Percentiles rank a stretch among this genome's conserved stretches.
These are phyloP conservation scores for Falco concolor DNA, from an alignment of 2,797 vertebrate genomes.

Conservation along the genomic window DNA sequence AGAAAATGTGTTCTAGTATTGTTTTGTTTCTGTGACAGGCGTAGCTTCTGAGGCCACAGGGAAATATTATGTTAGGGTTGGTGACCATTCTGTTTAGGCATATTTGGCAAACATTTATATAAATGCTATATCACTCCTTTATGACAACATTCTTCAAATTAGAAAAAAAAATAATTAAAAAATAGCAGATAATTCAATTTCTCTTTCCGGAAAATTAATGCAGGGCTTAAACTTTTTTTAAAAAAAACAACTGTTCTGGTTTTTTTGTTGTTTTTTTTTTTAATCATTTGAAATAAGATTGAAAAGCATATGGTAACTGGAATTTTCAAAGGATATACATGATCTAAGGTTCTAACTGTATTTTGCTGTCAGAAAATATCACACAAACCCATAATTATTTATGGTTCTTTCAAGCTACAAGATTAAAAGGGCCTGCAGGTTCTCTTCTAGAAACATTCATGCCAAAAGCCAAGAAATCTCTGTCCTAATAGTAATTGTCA, in stretches of 20 bases:
- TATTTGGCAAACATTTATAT: neutral
- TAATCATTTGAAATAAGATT: neutral
- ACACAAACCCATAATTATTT: neutral
- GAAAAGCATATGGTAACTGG: neutral
- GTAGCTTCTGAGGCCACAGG: neutral
- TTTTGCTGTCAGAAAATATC: neutral
- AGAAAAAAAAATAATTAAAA: neutral
- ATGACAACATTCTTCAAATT: neutral
- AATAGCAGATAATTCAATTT: neutral
- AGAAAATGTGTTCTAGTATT: neutral
- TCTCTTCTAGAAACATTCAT: neutral
- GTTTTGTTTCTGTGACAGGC: neutral
- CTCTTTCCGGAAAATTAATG: neutral
- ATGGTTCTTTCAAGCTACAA: neutral
- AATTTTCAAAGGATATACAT: neutral
- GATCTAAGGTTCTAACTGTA: neutral
- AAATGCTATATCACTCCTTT: neutral
- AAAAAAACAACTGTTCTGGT: neutral
- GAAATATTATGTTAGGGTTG: neutral
- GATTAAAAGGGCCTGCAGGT: neutral
- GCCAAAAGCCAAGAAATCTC: neutral
- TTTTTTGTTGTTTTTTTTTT: neutral
- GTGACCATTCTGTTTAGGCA: neutral
- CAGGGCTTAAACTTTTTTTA: neutral
- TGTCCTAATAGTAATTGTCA: neutral